Conservation (phyloP, 2,888 invertebrate species). For the Thecophora atra region DNA sequence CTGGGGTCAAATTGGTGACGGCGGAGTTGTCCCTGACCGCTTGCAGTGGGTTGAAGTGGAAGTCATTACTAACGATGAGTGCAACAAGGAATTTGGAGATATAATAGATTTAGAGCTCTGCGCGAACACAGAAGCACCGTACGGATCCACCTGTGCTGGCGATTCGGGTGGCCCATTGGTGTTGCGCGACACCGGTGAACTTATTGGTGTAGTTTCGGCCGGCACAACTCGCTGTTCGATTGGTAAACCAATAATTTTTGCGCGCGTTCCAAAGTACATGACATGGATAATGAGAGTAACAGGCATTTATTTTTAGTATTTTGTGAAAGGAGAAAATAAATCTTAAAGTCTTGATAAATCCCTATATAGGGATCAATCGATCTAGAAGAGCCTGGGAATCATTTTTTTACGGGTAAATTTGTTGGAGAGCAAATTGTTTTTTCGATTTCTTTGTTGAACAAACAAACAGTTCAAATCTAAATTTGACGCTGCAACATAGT, state of each 20-base stretch:
- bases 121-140: background rate
- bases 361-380: no score
- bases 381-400: no score
- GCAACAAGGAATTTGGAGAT: background rate
- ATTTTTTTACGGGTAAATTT: no score
- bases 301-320: no score
- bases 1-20: background rate
- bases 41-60: background rate
- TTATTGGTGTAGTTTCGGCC: background rate
- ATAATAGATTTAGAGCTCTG: background rate
- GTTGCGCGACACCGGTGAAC: background rate
- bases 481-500: no score
- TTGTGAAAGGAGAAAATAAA: no score
- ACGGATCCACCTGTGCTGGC: background rate
- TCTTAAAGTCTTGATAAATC: no score
- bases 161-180: background rate
- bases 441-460: no score
- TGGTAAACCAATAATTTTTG: background rate
- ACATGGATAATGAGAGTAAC: background rate
- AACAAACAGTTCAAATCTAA: no score
- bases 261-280: background rate
- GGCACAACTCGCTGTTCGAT: background rate
- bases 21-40: background rate
- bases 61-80: background rate
- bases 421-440: no score